These are phyloP conservation scores for Penaeus indicus DNA, from an alignment of 1,140 invertebrate species.

Conservation along the genomic window DNA sequence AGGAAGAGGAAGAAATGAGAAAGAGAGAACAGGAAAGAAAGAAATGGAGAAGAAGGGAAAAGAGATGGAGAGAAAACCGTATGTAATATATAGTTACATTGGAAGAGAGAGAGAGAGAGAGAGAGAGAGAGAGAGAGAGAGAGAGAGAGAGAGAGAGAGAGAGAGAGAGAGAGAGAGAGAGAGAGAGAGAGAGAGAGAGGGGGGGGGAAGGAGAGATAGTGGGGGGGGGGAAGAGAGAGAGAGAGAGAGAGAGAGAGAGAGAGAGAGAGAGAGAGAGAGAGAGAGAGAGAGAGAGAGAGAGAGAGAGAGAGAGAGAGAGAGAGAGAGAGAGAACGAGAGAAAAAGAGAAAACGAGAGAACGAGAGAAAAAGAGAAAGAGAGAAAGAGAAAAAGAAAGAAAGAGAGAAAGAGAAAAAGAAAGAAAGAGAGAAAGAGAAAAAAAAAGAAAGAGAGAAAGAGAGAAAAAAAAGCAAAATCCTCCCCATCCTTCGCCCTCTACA, in stretches of 20 bases:
- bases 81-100: background rate
- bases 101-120: background rate
- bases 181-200: constrained; percentile 5
- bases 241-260: constrained; percentile 3
- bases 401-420: background rate
- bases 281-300: constrained; percentile 17
- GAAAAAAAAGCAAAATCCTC: background rate
- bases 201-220: background rate
- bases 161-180: constrained; percentile 14
- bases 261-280: constrained; percentile 8
- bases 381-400: background rate
- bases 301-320: constrained; percentile 12
- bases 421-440: too few relatives aligned
- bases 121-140: background rate
- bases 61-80: too few relatives aligned
- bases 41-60: too few relatives aligned
- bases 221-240: background rate
- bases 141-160: background rate
- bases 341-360: background rate
- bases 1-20: background rate
- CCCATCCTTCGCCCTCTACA: too few relatives aligned
- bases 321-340: background rate
- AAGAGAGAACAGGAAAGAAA: too few relatives aligned
- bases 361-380: background rate
- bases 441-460: too few relatives aligned